These are phyloP conservation scores for Drosophila albomicans DNA, from an alignment of 1,140 invertebrate species.

Conservation along the genomic window DNA sequence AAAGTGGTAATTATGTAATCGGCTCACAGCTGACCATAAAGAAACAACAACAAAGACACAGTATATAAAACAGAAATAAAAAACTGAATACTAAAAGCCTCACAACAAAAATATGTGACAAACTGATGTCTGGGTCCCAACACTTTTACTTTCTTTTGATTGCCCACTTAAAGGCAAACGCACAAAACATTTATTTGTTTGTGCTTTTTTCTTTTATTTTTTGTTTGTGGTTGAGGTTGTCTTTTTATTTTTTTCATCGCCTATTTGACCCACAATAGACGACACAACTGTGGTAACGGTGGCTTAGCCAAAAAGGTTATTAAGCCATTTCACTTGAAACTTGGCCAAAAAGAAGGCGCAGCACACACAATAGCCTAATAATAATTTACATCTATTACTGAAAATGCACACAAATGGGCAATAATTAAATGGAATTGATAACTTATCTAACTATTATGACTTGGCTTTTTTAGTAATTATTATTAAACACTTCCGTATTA, in stretches of 20 bases:
- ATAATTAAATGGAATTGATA: neutral
- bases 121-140: conserved; percentile 41
- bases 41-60: neutral
- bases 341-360: conserved; percentile 28
- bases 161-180: conserved; percentile 39
- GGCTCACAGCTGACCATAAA: conserved; percentile 44
- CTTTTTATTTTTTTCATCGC: conserved; percentile 15
- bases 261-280: conserved; percentile 48
- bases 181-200: conserved; percentile 63
- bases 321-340: conserved; percentile 45
- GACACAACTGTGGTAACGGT: conserved; percentile 8
- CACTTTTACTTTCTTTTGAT: conserved; percentile 61
- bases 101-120: conserved; percentile 45
- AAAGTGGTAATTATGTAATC: conserved; percentile 74
- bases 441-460: neutral
- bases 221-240: neutral
- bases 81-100: conserved; percentile 32
- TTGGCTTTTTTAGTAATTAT: too few species aligned
- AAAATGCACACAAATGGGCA: conserved; percentile 10
- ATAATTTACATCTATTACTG: neutral
- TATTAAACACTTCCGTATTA: too few species aligned
- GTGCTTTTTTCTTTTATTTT: conserved; percentile 1
- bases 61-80: conserved; percentile 39
- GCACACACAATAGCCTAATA: conserved; percentile 1
- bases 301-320: conserved; percentile 66